Evolutionary conservation across 2,888 invertebrate species (phyloP).

Genomic region (Brachypterus glaber): DNA sequence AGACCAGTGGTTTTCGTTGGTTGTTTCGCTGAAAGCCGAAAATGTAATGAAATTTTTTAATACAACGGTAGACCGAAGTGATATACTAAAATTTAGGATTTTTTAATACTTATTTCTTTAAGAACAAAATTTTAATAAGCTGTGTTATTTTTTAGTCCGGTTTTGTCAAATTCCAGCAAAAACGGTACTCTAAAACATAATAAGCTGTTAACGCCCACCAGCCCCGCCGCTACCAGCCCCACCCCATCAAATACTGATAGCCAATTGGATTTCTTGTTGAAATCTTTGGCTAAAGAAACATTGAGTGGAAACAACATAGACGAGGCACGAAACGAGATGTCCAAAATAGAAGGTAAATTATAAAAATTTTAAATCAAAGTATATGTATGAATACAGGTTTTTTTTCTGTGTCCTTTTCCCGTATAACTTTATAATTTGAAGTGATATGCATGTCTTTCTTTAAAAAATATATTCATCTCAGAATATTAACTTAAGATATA

Average conservation of each 20-base stretch:
- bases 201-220: conserved; percentile 25
- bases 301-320: conserved; percentile 44
- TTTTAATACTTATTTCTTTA: conserved; percentile 13
- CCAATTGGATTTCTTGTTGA: conserved; percentile 65
- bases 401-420: not conserved
- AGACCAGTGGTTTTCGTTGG: too few relatives aligned
- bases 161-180: conserved; percentile 38
- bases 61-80: too few relatives aligned
- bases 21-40: too few relatives aligned
- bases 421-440: not conserved
- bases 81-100: too few relatives aligned
- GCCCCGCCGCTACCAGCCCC: conserved; percentile 27
- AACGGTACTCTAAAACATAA: conserved; percentile 37
- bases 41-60: too few relatives aligned
- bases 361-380: conserved; percentile 1
- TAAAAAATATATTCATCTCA: too few relatives aligned
- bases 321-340: conserved; percentile 47
- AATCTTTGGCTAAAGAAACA: conserved; percentile 64
- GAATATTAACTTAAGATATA: too few relatives aligned
- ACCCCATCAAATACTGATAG: conserved; percentile 38
- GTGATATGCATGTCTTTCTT: too few relatives aligned
- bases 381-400: not conserved
- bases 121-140: conserved; percentile 3
- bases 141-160: conserved; percentile 37
- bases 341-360: conserved; percentile 39